These are phyloP conservation scores for Phanerotoma sp. DNA, from an alignment of 2,888 invertebrate species.

Conservation along the genomic window DNA sequence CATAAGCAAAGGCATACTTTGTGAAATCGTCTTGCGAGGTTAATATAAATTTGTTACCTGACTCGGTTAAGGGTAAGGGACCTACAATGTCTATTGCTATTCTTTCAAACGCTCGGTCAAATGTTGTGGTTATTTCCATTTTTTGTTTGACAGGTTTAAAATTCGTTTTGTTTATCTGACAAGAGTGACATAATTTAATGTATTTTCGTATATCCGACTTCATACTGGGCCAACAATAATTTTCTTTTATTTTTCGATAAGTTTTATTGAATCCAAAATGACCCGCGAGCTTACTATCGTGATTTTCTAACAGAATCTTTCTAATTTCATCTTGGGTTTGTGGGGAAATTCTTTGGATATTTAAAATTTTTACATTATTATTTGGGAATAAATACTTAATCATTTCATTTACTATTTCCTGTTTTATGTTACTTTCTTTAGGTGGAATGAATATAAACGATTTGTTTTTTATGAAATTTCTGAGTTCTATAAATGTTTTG, in stretches of 20 bases:
- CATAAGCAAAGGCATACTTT: slow-evolving; percentile 15
- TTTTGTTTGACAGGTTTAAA: slow-evolving; percentile 20
- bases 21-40: slow-evolving; percentile 25
- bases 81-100: slow-evolving; percentile 34
- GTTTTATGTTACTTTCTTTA: no score
- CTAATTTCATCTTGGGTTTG: slow-evolving; percentile 18
- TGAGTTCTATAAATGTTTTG: no score
- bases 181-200: slow-evolving; percentile 26
- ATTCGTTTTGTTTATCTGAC: slow-evolving; percentile 27
- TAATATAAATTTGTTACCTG: slow-evolving; percentile 29
- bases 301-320: slow-evolving; percentile 23
- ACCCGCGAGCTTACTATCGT: slow-evolving; percentile 25
- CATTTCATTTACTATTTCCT: slow-evolving; percentile 24
- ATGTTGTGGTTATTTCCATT: slow-evolving; percentile 24
- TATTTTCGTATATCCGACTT: slow-evolving; percentile 25
- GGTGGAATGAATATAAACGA: no score
- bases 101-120: slow-evolving; percentile 25
- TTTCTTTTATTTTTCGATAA: slow-evolving; percentile 15
- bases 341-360: slow-evolving; percentile 2
- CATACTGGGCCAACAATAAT: slow-evolving; percentile 30
- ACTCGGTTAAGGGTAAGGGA: slow-evolving; percentile 21
- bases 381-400: slow-evolving; percentile 26
- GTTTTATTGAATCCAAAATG: slow-evolving; percentile 33
- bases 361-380: slow-evolving; percentile 12
- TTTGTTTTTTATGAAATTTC: no score